These are phyloP conservation scores for Cetonia aurata DNA, from an alignment of 2,888 invertebrate species.

Conservation along the genomic window DNA sequence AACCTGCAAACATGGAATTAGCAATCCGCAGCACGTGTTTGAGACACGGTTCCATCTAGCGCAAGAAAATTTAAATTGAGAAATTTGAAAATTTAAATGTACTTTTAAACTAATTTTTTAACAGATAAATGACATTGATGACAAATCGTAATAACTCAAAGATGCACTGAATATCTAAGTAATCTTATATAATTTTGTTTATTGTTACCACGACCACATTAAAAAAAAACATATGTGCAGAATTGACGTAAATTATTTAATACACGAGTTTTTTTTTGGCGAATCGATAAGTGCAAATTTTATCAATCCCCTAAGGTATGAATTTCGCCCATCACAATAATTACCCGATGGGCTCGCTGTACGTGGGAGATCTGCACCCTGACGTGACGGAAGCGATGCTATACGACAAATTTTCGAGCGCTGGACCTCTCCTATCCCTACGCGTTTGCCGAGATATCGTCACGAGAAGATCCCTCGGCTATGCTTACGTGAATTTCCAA, in stretches of 20 bases:
- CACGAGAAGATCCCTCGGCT: slow-evolving; percentile 96
- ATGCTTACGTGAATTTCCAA: slow-evolving; percentile 99
- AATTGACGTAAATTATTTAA: slow-evolving; percentile 36
- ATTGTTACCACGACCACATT: slow-evolving; percentile 43
- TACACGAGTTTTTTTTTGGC: slow-evolving; percentile 17
- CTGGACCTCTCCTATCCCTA: slow-evolving; percentile 98
- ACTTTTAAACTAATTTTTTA: background rate
- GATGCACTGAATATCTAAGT: slow-evolving; percentile 34
- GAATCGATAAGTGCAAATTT: background rate
- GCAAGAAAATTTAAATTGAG: background rate
- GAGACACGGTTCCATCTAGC: background rate
- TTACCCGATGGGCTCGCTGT: slow-evolving; percentile 95
- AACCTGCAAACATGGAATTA: slow-evolving; percentile 25
- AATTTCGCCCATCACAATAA: slow-evolving; percentile 69
- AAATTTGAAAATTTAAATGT: background rate
- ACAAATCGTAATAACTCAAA: slow-evolving; percentile 8
- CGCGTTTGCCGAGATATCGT: slow-evolving; percentile 98
- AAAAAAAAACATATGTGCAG: slow-evolving; percentile 31
- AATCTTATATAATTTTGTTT: slow-evolving; percentile 44
- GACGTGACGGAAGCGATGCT: slow-evolving; percentile 99
- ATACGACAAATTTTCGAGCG: slow-evolving; percentile 99
- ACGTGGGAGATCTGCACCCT: slow-evolving; percentile 98
- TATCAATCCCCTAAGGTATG: slow-evolving; percentile 52
- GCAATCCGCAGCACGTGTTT: background rate
- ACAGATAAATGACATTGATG: background rate